These are phyloP conservation scores for Oikopleura vanhoeffeni DNA, from an alignment of 23 tunicate genomes.

Conservation along the genomic window DNA sequence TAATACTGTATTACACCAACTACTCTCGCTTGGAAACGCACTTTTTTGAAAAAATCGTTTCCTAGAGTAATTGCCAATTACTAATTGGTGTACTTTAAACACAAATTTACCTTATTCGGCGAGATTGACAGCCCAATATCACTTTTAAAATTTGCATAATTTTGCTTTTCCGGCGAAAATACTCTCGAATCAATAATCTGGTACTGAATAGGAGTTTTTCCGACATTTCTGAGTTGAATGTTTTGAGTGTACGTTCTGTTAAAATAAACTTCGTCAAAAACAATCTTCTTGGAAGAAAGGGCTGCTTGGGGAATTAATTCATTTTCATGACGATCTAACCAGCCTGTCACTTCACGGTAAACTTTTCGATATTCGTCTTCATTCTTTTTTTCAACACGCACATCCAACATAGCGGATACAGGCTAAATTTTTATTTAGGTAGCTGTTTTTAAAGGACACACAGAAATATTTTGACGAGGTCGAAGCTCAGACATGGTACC, in stretches of 20 bases:
- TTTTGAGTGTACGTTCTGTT: neutral
- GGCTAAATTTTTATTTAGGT: too few species aligned
- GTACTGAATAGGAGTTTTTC: neutral
- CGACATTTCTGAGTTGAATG: neutral
- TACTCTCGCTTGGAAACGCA: too few species aligned
- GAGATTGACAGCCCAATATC: neutral
- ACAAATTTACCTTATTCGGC: neutral
- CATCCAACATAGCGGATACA: neutral
- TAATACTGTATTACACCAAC: too few species aligned
- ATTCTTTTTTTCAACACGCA: neutral
- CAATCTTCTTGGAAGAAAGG: neutral
- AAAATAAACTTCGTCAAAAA: neutral
- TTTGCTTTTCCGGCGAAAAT: neutral
- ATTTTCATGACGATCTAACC: neutral
- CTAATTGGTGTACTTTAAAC: too few species aligned
- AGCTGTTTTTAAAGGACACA: too few species aligned
- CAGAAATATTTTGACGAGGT: too few species aligned
- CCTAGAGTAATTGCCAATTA: too few species aligned
- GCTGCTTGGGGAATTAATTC: neutral
- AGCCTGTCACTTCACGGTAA: neutral
- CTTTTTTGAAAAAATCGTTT: too few species aligned
- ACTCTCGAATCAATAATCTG: neutral
- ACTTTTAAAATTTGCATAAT: neutral
- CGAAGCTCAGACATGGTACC: too few species aligned
- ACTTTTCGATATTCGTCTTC: neutral